Evolutionary conservation across 2,888 invertebrate genomes (phyloP), one percentile per base, ranked within the genome.

Genomic region (Trachelus iudaicus): DNA sequence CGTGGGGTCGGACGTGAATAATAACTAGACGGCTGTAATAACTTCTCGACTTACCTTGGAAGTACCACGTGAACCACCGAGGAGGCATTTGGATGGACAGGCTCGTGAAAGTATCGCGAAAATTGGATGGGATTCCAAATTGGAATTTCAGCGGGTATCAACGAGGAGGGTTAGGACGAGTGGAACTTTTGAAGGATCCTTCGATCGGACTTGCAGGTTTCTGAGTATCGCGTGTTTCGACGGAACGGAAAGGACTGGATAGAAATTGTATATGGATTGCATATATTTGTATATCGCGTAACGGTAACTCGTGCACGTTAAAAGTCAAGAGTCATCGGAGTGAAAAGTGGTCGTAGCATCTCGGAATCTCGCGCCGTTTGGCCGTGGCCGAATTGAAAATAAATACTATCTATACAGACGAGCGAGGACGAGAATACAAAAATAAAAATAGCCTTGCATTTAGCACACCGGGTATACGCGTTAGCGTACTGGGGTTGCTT

Each of bases 341-440:
- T 56, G 23, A 56, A 56, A 56, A 56, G 56, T 56, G 56, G 56
- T 56, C 56, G 56, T 56, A 56, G 56, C 56, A 56, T 23, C 56
- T 71, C 71, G 31, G 33, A 71, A 71, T 71, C 71, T 71, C 71
- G 83, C 71, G 23, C 79, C 80, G 81, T 85, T 85, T 90, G 91
- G 89, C 90, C 90, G 89, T 90, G 90, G 90, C 90, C 90, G 89
- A 86, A 85, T 90, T 90, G 86, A 88, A 91, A 90, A 90, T 89
- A 90, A 89, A 90, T 89, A 85, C 86, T 78, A 79, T 79, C 79
- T 77, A 78, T 75, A 71, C 78, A 75, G 79, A 80, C 80, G 77
- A 75, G 78, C 77, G 76, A 75, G 75, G 68, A 75, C 74, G 69
- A 40, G 82, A 83, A 81, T 81, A 80, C 78, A 77, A 76, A 80